Conservation (phyloP, 2,113 vertebrate species). For the Indicator indicator region DNA sequence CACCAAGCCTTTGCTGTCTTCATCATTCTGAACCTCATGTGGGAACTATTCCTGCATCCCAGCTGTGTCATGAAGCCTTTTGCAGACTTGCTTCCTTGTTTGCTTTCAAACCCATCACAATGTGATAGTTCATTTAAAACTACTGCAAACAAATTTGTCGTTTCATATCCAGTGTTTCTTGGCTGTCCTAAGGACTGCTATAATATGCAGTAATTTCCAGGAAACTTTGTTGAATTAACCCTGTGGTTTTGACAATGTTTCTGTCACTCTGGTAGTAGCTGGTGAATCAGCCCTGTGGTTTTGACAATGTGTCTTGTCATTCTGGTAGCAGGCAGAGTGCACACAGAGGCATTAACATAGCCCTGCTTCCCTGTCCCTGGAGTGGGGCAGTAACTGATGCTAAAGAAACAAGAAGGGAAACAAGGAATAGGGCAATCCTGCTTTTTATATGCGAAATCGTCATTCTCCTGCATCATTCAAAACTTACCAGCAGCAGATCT, state of each 20-base stretch:
- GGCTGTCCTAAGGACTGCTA: background rate
- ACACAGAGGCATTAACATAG: background rate
- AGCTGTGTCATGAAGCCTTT: background rate
- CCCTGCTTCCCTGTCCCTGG: background rate
- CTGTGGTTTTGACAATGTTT: background rate
- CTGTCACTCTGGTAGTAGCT: accelerated
- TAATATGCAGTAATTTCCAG: background rate
- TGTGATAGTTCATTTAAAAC: background rate
- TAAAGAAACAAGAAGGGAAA: background rate
- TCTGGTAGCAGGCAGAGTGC: background rate
- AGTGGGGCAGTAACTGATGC: background rate
- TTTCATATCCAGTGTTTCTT: background rate
- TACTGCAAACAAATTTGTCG: background rate
- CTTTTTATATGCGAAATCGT: background rate
- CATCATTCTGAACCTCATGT: background rate
- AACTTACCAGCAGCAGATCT: background rate
- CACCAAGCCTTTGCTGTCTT: background rate
- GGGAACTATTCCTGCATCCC: background rate
- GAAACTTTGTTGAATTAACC: background rate
- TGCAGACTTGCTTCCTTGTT: background rate
- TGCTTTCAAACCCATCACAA: background rate
- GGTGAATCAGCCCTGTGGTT: background rate
- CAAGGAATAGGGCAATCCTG: background rate
- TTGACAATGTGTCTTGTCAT: background rate
- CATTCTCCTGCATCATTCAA: background rate